Conservation (phyloP, 2,888 invertebrate species). For the Pachliopta kotzebuea region DNA sequence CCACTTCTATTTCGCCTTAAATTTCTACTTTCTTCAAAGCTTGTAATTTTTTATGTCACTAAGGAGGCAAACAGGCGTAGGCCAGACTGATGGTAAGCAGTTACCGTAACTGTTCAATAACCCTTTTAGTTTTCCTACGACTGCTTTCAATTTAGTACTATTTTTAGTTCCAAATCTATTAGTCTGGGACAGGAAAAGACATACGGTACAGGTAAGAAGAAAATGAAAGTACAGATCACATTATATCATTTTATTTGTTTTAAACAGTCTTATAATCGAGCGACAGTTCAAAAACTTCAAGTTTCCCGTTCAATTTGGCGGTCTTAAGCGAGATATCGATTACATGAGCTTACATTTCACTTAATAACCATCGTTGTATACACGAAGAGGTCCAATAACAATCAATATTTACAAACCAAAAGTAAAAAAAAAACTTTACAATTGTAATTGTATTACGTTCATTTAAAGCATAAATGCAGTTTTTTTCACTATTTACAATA, state of each 20-base stretch:
- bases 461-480: slow-evolving; percentile 42
- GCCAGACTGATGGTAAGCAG: no score
- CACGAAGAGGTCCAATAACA: slow-evolving; percentile 51
- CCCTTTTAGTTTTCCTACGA: no score
- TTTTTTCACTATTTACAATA: slow-evolving; percentile 43
- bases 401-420: slow-evolving; percentile 59
- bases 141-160: no score
- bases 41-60: no score
- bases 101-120: no score
- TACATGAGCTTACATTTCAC: slow-evolving; percentile 51
- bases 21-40: no score
- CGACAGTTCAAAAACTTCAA: slow-evolving; percentile 56
- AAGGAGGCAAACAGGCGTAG: no score
- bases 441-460: slow-evolving; percentile 69
- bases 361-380: slow-evolving; percentile 34
- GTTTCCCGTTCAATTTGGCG: slow-evolving; percentile 71
- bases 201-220: no score
- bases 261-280: slow-evolving; percentile 79
- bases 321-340: slow-evolving; percentile 67
- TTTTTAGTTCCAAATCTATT: no score
- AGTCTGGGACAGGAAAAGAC: no score
- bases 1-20: no score
- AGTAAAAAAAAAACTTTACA: slow-evolving; percentile 44
- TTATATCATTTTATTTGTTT: slow-evolving; percentile 65
- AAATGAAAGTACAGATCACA: slow-evolving; percentile 35